Evolutionary conservation across 2,797 vertebrate species (phyloP), one percentile per base, ranked within the genome.

Genomic region (Hylomyscus alleni): DNA sequence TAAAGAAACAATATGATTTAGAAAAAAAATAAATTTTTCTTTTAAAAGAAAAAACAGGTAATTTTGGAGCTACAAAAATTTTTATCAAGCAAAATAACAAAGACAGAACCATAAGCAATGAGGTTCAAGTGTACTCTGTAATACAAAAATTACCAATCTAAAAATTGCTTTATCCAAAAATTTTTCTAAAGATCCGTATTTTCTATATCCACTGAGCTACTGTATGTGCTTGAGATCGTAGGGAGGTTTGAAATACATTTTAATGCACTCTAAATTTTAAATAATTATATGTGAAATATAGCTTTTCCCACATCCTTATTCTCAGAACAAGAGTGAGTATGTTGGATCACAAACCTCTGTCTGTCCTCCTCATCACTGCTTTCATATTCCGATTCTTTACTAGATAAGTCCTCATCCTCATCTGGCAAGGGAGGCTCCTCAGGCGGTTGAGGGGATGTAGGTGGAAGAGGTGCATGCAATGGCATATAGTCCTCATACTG

Each of bases 361-460:
- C 99, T 99, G 96, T 99, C 99, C 85, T 99, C 99, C 0, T 99
- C 99, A 26, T 99, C 99, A 77, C 98, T 99, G 91, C 99, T 99
- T 97, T 99, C 99, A 58, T 99, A 99, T 96, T 99, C 99, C 0
- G 99, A 99, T 97, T 99, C 99, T 77, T 99, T 98, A 92, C 98
- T 99, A n/a, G 99, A 99, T 95, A 99, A 99, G 2, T 99, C 98
- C 80, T 98, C 98, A 94, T 99, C 99, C 31, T 99, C 99, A 83
- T 99, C 99, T 1, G 99, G 99, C 93, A 99, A 94, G 72, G 99
- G 99, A 17, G 99, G 99, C 65, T 99, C 99, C 95, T 99, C 98
- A 0, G 99, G 99, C 73, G 99, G 99, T 47, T 99, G 98, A 29
- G 99, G 99, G 56, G 99, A 99, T 96, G 99, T 97, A 62, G 99